phyloP scores from a whole-genome alignment of 1,140 invertebrate species.

The Leptonema lineaticorne region DNA sequence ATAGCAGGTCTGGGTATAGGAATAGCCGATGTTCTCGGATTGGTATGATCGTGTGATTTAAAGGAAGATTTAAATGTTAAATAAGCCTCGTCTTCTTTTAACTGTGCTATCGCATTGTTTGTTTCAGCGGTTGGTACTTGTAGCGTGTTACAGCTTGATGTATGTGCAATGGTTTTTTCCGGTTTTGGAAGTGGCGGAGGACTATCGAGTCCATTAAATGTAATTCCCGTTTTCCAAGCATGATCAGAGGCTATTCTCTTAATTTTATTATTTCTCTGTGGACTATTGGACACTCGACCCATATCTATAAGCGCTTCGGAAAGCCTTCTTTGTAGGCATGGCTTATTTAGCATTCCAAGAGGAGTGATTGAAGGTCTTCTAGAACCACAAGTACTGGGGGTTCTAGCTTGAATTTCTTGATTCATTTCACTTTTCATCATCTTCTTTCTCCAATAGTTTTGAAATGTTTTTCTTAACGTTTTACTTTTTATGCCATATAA shows the following conservation, averaged over 20 bases:
- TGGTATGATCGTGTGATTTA: slow-evolving; percentile 39
- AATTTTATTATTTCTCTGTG: slow-evolving; percentile 47
- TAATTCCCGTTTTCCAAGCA: slow-evolving; percentile 44
- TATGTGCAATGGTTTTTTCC: slow-evolving; percentile 51
- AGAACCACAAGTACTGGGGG: slow-evolving; percentile 73
- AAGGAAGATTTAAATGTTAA: slow-evolving; percentile 41
- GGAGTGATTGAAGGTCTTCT: slow-evolving; percentile 69
- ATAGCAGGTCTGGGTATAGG: slow-evolving; percentile 52
- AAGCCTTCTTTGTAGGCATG: slow-evolving; percentile 61
- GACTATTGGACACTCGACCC: slow-evolving; percentile 44
- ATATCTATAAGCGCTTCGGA: slow-evolving; percentile 66
- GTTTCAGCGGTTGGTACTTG: slow-evolving; percentile 52
- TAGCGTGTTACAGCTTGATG: slow-evolving; percentile 55
- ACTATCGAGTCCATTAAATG: slow-evolving; percentile 37
- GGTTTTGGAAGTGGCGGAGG: slow-evolving; percentile 41
- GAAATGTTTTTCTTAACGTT: slow-evolving; percentile 67
- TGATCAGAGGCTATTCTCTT: slow-evolving; percentile 52
- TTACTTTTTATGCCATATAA: slow-evolving; percentile 77
- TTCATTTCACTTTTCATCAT: slow-evolving; percentile 76
- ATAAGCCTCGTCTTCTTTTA: slow-evolving; percentile 49
- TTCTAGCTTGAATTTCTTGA: slow-evolving; percentile 75
- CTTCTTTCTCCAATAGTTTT: slow-evolving; percentile 79
- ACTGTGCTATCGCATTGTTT: slow-evolving; percentile 39
- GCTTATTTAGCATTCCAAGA: slow-evolving; percentile 62
- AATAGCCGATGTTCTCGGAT: slow-evolving; percentile 47